phyloP scores from a whole-genome alignment of 2,797 vertebrate genomes.

The Rhabdophis nuchalis region DNA sequence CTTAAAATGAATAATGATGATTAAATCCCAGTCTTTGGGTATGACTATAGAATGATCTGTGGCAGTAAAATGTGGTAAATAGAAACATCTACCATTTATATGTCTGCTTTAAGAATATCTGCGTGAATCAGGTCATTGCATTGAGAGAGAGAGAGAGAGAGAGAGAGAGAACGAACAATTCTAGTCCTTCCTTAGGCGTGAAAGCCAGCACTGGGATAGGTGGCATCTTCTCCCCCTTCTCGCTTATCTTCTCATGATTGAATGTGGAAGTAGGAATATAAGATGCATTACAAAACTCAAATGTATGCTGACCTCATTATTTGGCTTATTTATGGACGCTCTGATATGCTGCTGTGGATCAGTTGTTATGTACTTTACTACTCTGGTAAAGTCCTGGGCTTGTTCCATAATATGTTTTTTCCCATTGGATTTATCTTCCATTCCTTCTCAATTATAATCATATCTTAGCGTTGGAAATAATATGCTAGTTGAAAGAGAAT shows the following conservation, averaged over 20 bases:
- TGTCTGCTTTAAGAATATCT: neutral
- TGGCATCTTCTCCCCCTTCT: neutral
- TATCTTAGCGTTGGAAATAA: neutral
- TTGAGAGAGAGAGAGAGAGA: no score
- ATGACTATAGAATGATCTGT: neutral
- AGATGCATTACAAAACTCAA: neutral
- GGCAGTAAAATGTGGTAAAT: neutral
- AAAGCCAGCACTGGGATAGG: neutral
- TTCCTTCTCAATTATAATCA: neutral
- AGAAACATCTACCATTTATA: neutral
- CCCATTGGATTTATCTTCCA: neutral
- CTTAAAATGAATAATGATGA: neutral
- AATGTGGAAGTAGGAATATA: neutral
- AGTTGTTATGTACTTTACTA: neutral
- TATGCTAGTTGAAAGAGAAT: neutral
- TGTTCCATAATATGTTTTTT: neutral
- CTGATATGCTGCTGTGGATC: neutral
- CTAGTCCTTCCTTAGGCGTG: no score
- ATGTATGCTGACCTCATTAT: neutral
- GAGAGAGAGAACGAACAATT: no score
- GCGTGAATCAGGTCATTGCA: neutral
- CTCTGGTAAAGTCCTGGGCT: neutral
- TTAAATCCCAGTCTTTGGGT: neutral
- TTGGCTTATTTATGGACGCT: neutral
- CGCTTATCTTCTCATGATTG: neutral